Base-by-base conservation (phyloP, 2,113 vertebrate genomes). In the Caranx melampygus region DNA sequence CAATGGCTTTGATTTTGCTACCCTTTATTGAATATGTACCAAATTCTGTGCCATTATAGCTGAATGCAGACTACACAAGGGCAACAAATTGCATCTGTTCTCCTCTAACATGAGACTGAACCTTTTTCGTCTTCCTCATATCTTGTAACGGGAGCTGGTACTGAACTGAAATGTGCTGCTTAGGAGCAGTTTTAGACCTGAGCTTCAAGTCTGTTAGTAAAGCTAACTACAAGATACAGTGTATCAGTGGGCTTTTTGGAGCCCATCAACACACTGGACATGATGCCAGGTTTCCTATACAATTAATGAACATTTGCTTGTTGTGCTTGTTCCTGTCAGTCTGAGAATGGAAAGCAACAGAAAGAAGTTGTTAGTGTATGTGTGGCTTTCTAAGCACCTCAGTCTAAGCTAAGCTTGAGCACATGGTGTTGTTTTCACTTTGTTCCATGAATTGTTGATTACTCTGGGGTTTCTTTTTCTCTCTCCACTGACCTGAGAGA, bases 11-110 rank as follows among this genome's bases (percentile, higher is more conserved):
- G 34, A 75, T 64, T 69, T 15, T 52, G 33, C 16, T 67, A 20
- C 26, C 12, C 40, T 51, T 51, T 33, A 75, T 69, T 64, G 20
- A 83, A 76, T 68, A 57, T 72, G 21, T 58, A 58, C 61, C 14
- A 35, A 31, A 57, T 74, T 18, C 47, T 49, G 47, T 49, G 64
- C 2, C 44, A 8, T 40, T 35, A n/a, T 72, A 49, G 13, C 15
- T 2, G 1, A 34, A 26, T 34, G 10, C 9, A 51, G 5, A 4
- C 10, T 20, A 68, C 33, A 47, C 33, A 42, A 64, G 37, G 6
- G 31, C 58, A 21, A 21, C 15, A 8, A 18, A 33, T 64, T 54
- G 34, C 15, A 58, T 60, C 42, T 6, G 3, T 52, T 34, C 67
- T 52, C 13, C 44, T 73, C 60, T 59, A 59, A 52, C 20, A 3